Evolutionary conservation across 2,888 invertebrate genomes (phyloP).

Genomic region (Euproctis similis): DNA sequence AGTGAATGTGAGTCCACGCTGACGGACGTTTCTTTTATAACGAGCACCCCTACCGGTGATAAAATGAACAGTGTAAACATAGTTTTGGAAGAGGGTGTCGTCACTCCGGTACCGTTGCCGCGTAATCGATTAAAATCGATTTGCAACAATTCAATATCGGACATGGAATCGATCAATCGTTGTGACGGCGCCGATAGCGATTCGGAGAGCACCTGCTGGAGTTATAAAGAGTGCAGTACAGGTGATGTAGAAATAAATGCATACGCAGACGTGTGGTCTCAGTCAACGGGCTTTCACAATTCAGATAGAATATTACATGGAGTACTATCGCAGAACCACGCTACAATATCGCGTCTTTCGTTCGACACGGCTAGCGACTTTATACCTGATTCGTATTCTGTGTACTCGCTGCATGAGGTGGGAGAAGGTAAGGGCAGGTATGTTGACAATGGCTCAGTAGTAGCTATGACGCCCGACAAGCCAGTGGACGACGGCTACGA

Average conservation of each 20-base stretch:
- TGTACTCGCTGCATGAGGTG: slow-evolving; percentile 63
- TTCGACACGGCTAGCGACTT: slow-evolving; percentile 61
- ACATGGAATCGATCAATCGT: slow-evolving; percentile 25
- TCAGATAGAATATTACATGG: slow-evolving; percentile 54
- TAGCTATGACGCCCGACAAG: slow-evolving; percentile 62
- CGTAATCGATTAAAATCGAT: slow-evolving; percentile 40
- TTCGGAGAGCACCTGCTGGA: slow-evolving; percentile 67
- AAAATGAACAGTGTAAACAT: slow-evolving; percentile 30
- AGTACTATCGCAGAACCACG: slow-evolving; percentile 53
- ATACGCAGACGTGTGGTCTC: slow-evolving; percentile 63
- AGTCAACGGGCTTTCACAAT: slow-evolving; percentile 65
- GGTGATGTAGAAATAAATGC: slow-evolving; percentile 45
- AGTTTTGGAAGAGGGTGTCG: slow-evolving; percentile 34
- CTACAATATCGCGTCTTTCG: slow-evolving; percentile 53
- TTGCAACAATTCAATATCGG: slow-evolving; percentile 16
- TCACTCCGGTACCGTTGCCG: slow-evolving; percentile 49
- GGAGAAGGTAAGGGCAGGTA: slow-evolving; percentile 58
- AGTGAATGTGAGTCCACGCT: slow-evolving; percentile 53
- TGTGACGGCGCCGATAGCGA: slow-evolving; percentile 49
- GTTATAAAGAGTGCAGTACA: slow-evolving; percentile 59
- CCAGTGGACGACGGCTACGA: slow-evolving; percentile 67
- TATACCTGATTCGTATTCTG: slow-evolving; percentile 46
- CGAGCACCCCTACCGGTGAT: slow-evolving; percentile 46
- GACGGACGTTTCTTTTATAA: slow-evolving; percentile 47
- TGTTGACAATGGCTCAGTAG: slow-evolving; percentile 40